Base-by-base conservation (phyloP, 2,888 invertebrate species). In the Strigamia maritima region DNA sequence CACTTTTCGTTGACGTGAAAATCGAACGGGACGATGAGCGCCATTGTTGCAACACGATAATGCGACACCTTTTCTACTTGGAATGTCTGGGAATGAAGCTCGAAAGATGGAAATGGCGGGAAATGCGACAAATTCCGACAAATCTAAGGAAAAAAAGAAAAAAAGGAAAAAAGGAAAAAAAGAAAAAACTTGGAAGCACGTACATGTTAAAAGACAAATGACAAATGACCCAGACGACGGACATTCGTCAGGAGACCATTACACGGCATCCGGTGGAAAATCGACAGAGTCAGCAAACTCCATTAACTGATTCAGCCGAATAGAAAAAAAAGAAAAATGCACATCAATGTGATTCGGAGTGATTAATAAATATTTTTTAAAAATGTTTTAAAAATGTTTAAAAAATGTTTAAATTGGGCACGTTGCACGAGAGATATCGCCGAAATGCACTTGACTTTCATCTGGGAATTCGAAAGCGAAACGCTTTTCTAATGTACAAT, bases 191-290 rank as follows among this genome's bases (percentile, higher is more conserved):
- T n/a, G n/a, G n/a, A n/a, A 65, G 65, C 65, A 65, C 65, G 65
- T 65, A 65, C 65, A 24, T 65, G n/a, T 49, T 49, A 49, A 49
- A 26, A 65, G 65, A 65, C 65, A 65, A 65, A 65, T 65, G 65
- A 65, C 65, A 65, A 65, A 65, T 65, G 65, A 65, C 65, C 60
- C 65, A 65, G 65, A 65, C 65, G 65, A 65, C 28, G 65, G 65
- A 65, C 65, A 65, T 65, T 65, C 65, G 65, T 65, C 65, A 65
- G 65, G 26, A n/a, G 26, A 65, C 65, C 65, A 65, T 65, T 65
- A 65, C 16, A 65, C 24, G 65, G 65, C 65, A 65, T 65, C 65
- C 65, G 65, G 65, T 65, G 65, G 65, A 65, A 65, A 65, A 65
- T 65, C 65, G 65, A 65, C 65, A 65, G 65, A 65, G 65, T 65